Evolutionary conservation across 2,797 vertebrate species (phyloP), one percentile per base, ranked within the genome.

Genomic region (Schizopygopsis pylzovi): DNA sequence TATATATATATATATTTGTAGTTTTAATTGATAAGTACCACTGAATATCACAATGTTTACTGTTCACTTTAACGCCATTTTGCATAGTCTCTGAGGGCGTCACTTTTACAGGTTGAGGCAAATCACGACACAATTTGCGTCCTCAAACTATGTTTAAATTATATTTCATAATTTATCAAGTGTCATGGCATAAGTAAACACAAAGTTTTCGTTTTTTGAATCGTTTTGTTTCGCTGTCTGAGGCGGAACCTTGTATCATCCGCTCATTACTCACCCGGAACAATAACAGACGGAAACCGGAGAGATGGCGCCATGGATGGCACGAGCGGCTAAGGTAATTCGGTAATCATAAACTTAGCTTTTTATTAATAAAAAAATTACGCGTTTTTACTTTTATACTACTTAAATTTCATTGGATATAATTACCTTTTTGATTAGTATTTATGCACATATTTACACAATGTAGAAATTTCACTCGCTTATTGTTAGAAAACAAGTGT

Each of bases 291-390:
- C 92, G 84, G n/a, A 89, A 90, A 91, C 93, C 28, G 73, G 16
- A 59, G 72, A 28, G 79, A 96, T 96, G 95, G 92, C 95, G 87
- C n/a, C n/a, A n/a, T n/a, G n/a, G n/a, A n/a, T n/a, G n/a, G n/a
- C n/a, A n/a, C 90, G 86, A 72, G 86, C 90, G 0, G 13, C 86
- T 0, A 96, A 93, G 91, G 95, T 94, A 92, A 63, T 12, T 61
- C 4, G 43, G 11, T 65, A 6, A 72, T 8, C 15, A 3, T 13
- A 47, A 16, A 0, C 13, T 10, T 22, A 20, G 4, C 5, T 61
- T 47, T 28, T 28, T 43, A 10, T 28, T 28, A 5, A 22, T 20
- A 16, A 18, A 18, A 37, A 13, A 56, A 41, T 4, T 5, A 39
- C 41, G 3, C 0, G 8, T 49, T 1, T 41, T 68, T 68, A 41